Percentiles rank a stretch among this genome's conserved stretches.
Conservation (phyloP, 2,113 vertebrate genomes). For the Trinectes maculatus region DNA sequence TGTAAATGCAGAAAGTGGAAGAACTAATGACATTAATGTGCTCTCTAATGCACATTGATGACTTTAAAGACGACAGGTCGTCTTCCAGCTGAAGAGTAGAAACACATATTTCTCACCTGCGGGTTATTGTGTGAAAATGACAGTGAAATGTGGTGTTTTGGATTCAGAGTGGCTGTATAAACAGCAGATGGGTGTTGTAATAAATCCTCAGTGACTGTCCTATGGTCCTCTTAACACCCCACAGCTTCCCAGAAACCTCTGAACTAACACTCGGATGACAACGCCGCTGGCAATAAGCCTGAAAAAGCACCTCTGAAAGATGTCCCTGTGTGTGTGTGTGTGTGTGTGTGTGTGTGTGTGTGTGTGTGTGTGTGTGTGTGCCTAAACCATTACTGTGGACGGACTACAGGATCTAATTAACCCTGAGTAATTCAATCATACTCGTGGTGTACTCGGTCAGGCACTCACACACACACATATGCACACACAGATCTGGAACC, state of each 20-base stretch:
- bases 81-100: not conserved
- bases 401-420: constrained; percentile 72
- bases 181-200: constrained; percentile 33
- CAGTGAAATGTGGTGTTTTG: not conserved
- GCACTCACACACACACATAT: constrained; percentile 15
- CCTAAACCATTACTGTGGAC: constrained; percentile 55
- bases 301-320: constrained; percentile 55
- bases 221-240: constrained; percentile 36
- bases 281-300: constrained; percentile 45
- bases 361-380: constrained; percentile 35
- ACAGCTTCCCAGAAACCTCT: constrained; percentile 46
- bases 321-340: constrained; percentile 34
- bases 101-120: constrained; percentile 1
- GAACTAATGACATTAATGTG: constrained; percentile 18
- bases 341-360: constrained; percentile 21
- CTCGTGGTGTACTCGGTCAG: constrained; percentile 47
- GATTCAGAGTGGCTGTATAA: constrained; percentile 15
- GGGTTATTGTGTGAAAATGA: not conserved
- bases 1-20: constrained; percentile 36
- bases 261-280: constrained; percentile 50
- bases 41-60: not conserved
- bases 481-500: constrained; percentile 19
- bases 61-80: not conserved
- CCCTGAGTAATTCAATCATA: constrained; percentile 74
- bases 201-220: constrained; percentile 44